A percentile compares a stretch with the other conserved stretches of the same genome.
These are phyloP conservation scores for Toxostoma redivivum DNA, from an alignment of 2,113 vertebrate genomes.

Conservation along the genomic window DNA sequence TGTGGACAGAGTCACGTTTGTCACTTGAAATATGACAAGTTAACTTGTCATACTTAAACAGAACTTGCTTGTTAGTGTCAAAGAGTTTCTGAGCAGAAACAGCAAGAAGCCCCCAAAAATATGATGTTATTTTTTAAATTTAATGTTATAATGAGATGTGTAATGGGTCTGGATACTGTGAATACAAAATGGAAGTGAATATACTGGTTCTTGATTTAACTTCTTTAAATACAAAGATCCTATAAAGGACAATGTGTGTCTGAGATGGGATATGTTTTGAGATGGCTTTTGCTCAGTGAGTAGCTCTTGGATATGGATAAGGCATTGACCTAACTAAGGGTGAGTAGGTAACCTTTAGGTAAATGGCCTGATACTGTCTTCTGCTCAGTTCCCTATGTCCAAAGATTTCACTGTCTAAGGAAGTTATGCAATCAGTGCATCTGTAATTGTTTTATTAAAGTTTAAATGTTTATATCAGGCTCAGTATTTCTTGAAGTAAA, in stretches of 20 bases:
- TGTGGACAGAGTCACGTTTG: background rate
- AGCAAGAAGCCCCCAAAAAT: background rate
- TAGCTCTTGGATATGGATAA: background rate
- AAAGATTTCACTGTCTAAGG: background rate
- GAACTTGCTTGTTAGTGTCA: background rate
- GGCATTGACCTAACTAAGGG: background rate
- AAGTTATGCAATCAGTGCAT: background rate
- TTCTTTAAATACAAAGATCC: background rate
- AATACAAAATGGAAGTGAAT: background rate
- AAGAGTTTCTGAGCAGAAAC: background rate
- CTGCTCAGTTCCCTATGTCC: background rate
- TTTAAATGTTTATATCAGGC: conserved; percentile 28
- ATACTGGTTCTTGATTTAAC: background rate
- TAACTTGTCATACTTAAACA: background rate
- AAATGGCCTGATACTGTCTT: background rate
- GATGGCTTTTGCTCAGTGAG: background rate
- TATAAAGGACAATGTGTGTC: background rate
- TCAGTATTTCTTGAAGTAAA: conserved; percentile 11
- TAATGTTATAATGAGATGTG: background rate
- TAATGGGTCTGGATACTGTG: background rate
- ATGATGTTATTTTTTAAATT: background rate
- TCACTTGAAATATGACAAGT: background rate
- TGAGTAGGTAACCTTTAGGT: background rate
- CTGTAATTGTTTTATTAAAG: conserved; percentile 33
- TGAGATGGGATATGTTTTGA: background rate